These are phyloP conservation scores for Tragelaphus oryx DNA, from an alignment of 2,797 vertebrate species.

Conservation along the genomic window DNA sequence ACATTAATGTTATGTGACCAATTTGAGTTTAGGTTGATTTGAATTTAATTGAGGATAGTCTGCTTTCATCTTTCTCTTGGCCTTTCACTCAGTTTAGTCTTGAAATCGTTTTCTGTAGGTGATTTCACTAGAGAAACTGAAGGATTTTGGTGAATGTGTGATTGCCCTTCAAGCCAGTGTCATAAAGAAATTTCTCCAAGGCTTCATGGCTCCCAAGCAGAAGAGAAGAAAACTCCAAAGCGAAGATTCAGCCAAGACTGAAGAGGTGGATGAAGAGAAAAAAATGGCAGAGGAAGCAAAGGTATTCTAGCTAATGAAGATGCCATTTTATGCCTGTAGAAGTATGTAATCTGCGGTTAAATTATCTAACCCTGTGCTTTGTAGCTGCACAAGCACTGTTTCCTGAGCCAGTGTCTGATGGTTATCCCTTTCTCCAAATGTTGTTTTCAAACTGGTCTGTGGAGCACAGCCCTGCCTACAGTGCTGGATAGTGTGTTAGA, in stretches of 20 bases:
- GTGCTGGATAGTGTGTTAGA: neutral
- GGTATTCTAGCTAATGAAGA: slow-evolving; percentile 78
- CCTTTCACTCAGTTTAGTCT: neutral
- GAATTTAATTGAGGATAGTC: neutral
- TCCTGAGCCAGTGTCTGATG: neutral
- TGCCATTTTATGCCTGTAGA: neutral
- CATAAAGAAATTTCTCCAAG: slow-evolving; percentile 98
- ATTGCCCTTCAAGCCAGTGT: slow-evolving; percentile 94
- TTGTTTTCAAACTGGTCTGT: neutral
- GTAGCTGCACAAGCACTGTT: neutral
- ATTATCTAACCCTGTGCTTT: neutral
- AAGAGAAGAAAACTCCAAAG: slow-evolving; percentile 93
- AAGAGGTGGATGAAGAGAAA: slow-evolving; percentile 97
- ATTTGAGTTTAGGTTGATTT: neutral
- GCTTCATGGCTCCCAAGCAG: slow-evolving; percentile 99
- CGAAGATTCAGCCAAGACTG: slow-evolving; percentile 87
- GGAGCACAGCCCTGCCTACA: neutral
- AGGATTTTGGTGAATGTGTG: slow-evolving; percentile 94
- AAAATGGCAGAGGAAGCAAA: slow-evolving; percentile 96
- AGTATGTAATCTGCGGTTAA: neutral
- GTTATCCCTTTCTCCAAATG: neutral
- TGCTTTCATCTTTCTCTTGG: neutral
- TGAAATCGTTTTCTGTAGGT: slow-evolving; percentile 81
- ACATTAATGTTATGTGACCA: neutral
- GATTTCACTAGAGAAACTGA: slow-evolving; percentile 87